phyloP scores from a whole-genome alignment of 2,888 invertebrate genomes.

The Atethmia centrago region DNA sequence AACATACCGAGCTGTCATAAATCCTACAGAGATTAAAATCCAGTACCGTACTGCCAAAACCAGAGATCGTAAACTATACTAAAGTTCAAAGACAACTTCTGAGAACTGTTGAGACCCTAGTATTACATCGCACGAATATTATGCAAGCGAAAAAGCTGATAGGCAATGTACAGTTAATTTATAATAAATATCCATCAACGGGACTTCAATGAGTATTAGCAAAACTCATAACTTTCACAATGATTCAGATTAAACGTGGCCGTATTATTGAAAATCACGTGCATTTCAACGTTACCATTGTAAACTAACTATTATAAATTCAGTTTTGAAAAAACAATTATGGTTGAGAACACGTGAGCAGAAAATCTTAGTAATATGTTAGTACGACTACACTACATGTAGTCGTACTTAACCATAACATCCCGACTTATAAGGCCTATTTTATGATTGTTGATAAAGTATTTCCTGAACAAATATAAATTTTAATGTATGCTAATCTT shows the following conservation, averaged over 20 bases:
- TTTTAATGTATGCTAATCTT: conserved; percentile 12
- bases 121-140: conserved; percentile 36
- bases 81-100: conserved; percentile 50
- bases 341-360: conserved; percentile 59
- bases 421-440: conserved; percentile 45
- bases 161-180: conserved; percentile 6
- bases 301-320: conserved; percentile 52
- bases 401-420: conserved; percentile 55
- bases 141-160: conserved; percentile 41
- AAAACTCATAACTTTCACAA: conserved; percentile 61
- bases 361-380: conserved; percentile 56
- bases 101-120: conserved; percentile 47
- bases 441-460: conserved; percentile 10
- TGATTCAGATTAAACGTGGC: conserved; percentile 67
- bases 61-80: conserved; percentile 46
- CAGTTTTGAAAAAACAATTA: conserved; percentile 65
- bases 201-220: conserved; percentile 33
- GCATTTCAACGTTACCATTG: conserved; percentile 54
- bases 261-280: conserved; percentile 68
- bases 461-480: conserved; percentile 8
- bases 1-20: conserved; percentile 38
- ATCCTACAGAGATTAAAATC: conserved; percentile 51
- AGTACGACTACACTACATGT: too few species aligned
- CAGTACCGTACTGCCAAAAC: conserved; percentile 42
- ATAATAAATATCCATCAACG: conserved; percentile 16